A percentile compares a stretch with the other conserved stretches of the same genome.
Evolutionary conservation across 2,113 vertebrate species (phyloP).

Genomic region (Corythoichthys intestinalis): DNA sequence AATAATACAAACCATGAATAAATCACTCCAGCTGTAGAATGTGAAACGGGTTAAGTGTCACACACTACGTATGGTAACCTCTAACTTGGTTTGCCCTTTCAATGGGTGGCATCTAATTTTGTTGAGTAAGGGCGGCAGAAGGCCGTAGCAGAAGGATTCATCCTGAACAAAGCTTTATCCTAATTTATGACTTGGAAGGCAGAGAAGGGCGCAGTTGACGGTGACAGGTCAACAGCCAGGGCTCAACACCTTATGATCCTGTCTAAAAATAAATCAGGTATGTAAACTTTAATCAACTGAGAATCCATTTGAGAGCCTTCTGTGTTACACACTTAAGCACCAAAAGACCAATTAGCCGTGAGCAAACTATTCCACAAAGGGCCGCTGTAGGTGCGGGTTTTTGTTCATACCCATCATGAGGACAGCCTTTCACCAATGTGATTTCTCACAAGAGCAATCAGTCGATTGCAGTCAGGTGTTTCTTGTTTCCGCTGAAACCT

Average conservation of each 20-base stretch:
- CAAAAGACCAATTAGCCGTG: too few species aligned
- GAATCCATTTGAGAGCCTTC: constrained; percentile 9
- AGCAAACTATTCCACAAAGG: too few species aligned
- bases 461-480: too few species aligned
- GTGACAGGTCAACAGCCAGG: constrained; percentile 24
- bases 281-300: constrained; percentile 26
- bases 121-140: constrained; percentile 40
- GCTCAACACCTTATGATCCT: constrained; percentile 40
- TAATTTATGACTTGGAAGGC: constrained; percentile 56
- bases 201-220: constrained; percentile 25
- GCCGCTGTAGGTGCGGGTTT: too few species aligned
- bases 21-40: background rate
- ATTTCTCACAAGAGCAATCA: too few species aligned
- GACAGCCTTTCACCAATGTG: too few species aligned
- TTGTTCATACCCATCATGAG: too few species aligned
- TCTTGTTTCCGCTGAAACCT: too few species aligned
- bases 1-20: constrained; percentile 4
- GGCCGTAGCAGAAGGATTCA: constrained; percentile 25
- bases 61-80: background rate
- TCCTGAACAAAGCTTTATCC: constrained; percentile 47
- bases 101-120: background rate
- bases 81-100: background rate
- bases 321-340: background rate
- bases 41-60: constrained; percentile 6
- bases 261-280: constrained; percentile 53